phyloP scores from a whole-genome alignment of 2,888 invertebrate species.

The Myathropa florea region DNA sequence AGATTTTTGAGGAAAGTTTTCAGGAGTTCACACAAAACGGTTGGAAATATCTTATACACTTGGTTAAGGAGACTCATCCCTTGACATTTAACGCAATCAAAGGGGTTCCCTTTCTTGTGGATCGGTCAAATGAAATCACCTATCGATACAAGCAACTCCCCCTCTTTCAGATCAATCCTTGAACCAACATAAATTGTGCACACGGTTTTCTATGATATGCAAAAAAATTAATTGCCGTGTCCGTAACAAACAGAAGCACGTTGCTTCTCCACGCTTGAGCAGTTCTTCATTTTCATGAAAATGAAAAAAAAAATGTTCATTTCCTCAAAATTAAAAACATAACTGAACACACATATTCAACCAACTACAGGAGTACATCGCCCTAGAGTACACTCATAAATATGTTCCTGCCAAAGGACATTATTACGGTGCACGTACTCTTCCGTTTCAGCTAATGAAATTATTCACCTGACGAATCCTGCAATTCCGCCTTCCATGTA shows the following conservation, averaged over 20 bases:
- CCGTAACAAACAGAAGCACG: background rate
- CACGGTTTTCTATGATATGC: background rate
- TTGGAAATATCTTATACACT: too few relatives aligned
- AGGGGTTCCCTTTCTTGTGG: too few relatives aligned
- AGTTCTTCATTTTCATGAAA: background rate
- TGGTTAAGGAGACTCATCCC: too few relatives aligned
- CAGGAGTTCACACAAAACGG: too few relatives aligned
- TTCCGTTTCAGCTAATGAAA: constrained; percentile 9
- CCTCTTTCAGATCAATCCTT: too few relatives aligned
- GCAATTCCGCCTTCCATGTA: background rate
- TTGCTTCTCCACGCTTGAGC: background rate
- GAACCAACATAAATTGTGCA: too few relatives aligned
- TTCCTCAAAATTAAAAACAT: background rate
- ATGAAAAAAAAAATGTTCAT: too few relatives aligned
- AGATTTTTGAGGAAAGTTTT: too few relatives aligned
- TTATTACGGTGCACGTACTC: background rate
- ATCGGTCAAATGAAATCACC: too few relatives aligned
- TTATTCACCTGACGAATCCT: constrained; percentile 20
- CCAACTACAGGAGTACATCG: background rate
- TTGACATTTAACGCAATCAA: too few relatives aligned
- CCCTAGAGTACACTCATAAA: background rate
- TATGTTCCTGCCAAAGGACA: background rate
- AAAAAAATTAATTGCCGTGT: background rate
- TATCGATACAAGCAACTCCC: too few relatives aligned
- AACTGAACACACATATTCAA: background rate